Percentiles rank a stretch among this genome's conserved stretches.
These are phyloP conservation scores for Rhodinocichla rosea DNA, from an alignment of 2,113 vertebrate genomes.

Conservation along the genomic window DNA sequence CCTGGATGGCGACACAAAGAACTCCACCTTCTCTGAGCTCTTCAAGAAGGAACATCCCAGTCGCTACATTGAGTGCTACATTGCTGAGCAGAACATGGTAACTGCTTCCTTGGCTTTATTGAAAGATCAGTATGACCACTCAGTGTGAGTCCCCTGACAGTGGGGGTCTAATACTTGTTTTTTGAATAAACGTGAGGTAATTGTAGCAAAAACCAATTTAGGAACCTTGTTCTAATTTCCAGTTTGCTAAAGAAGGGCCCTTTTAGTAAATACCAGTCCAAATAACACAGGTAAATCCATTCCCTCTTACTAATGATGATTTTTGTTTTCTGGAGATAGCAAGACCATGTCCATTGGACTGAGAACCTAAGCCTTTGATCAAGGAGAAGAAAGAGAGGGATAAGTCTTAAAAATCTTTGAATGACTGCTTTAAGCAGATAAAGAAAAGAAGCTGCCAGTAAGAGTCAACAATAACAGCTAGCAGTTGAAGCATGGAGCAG, in stretches of 20 bases:
- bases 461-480: background rate
- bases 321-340: background rate
- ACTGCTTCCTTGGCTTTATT: background rate
- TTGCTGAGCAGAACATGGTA: constrained; percentile 97
- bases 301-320: background rate
- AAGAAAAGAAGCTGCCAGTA: background rate
- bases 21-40: constrained; percentile 90
- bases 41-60: constrained; percentile 93
- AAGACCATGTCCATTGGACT: background rate
- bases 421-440: background rate
- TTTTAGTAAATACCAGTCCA: background rate
- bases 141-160: background rate
- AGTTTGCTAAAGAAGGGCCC: background rate
- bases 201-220: background rate
- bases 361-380: background rate
- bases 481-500: background rate
- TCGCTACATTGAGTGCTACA: constrained; percentile 93
- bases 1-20: constrained; percentile 93
- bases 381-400: background rate
- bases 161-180: background rate
- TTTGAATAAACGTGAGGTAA: background rate
- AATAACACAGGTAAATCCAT: background rate
- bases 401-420: background rate
- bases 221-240: background rate
- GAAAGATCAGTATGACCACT: background rate